phyloP scores from a whole-genome alignment of 2,888 invertebrate genomes.

The Aphrophora alni region DNA sequence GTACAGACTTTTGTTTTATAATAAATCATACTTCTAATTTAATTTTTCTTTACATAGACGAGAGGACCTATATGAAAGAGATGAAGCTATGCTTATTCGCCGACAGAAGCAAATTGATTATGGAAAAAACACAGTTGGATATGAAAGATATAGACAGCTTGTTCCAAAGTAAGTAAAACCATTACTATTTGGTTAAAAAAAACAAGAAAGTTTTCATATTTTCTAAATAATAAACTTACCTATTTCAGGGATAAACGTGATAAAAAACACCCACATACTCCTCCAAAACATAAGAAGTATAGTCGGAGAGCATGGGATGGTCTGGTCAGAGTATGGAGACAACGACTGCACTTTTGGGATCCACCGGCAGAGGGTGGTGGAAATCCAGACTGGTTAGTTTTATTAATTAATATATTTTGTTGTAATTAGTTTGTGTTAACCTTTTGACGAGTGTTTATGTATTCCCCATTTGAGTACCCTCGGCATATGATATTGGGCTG shows the following conservation, averaged over 20 bases:
- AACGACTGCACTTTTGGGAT: constrained; percentile 82
- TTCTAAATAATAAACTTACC: neutral
- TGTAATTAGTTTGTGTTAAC: neutral
- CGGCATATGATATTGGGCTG: too few species aligned
- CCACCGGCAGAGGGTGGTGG: constrained; percentile 51
- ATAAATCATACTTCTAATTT: too few species aligned
- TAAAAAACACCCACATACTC: constrained; percentile 84
- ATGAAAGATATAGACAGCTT: constrained; percentile 72
- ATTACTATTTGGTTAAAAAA: neutral
- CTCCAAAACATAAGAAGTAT: constrained; percentile 85
- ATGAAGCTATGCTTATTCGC: constrained; percentile 72
- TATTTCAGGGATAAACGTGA: constrained; percentile 61
- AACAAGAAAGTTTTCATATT: neutral
- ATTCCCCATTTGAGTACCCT: too few species aligned
- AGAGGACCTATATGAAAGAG: constrained; percentile 66
- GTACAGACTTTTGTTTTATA: too few species aligned
- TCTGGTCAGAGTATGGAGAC: constrained; percentile 85
- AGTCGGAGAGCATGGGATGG: constrained; percentile 94
- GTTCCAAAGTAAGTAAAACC: constrained; percentile 67
- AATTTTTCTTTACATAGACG: constrained; percentile 14
- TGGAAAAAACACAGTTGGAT: constrained; percentile 91
- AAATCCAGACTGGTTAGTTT: constrained; percentile 43
- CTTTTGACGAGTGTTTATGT: neutral
- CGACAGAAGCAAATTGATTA: constrained; percentile 94
- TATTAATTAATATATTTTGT: neutral